These are phyloP conservation scores for Orchestia grillus DNA, from an alignment of 1,140 invertebrate genomes.

Conservation along the genomic window DNA sequence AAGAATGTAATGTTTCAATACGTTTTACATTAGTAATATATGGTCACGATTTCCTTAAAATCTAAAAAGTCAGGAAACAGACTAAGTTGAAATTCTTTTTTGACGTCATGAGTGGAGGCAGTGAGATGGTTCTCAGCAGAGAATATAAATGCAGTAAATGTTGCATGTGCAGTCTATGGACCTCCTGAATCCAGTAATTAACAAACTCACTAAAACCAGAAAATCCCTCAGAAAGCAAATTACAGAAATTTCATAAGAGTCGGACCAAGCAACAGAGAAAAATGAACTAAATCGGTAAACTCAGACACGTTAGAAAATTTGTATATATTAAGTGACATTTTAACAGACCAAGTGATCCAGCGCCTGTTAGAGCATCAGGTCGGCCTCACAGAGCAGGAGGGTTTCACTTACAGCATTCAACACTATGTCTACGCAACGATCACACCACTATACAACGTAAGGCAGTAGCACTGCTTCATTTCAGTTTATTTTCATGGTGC, in stretches of 20 bases:
- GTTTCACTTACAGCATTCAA: too few relatives aligned
- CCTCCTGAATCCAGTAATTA: neutral
- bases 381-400: too few relatives aligned
- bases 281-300: neutral
- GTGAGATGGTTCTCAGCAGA: neutral
- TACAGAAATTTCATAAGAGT: neutral
- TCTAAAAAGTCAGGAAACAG: neutral
- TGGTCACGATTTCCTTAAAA: neutral
- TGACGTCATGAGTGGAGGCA: neutral
- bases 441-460: too few relatives aligned
- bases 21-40: neutral
- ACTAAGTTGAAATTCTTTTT: neutral
- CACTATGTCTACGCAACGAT: too few relatives aligned
- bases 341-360: neutral
- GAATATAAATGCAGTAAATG: neutral
- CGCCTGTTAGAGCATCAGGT: neutral
- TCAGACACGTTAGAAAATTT: neutral
- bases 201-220: neutral
- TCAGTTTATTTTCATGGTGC: neutral
- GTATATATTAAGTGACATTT: neutral
- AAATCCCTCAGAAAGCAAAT: neutral
- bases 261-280: neutral
- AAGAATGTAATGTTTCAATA: neutral
- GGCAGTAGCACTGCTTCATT: neutral
- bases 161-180: neutral